Evolutionary conservation across 2,888 invertebrate species (phyloP).

Genomic region (Dexiosoma caninum): DNA sequence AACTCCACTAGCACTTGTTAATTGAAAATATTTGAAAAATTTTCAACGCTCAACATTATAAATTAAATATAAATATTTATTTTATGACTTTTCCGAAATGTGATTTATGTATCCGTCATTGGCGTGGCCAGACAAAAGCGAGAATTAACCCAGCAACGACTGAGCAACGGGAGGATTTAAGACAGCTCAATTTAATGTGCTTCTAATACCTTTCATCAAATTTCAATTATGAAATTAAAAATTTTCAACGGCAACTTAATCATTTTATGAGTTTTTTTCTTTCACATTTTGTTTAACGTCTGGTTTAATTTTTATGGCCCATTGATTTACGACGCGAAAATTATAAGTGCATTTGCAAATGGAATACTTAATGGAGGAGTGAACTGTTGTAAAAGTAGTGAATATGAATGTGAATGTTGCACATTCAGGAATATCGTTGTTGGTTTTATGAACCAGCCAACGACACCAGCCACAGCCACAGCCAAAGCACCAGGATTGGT

Average conservation of each 20-base stretch:
- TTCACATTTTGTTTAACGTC: conserved; percentile 4
- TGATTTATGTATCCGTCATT: conserved; percentile 65
- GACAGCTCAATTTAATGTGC: conserved; percentile 52
- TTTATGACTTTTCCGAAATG: conserved; percentile 46
- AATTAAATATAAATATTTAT: conserved; percentile 49
- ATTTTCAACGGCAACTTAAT: conserved; percentile 64
- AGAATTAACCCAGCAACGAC: not conserved
- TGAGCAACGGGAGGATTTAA: conserved; percentile 5
- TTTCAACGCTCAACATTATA: conserved; percentile 27
- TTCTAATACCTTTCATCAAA: conserved; percentile 63
- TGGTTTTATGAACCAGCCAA: conserved; percentile 6
- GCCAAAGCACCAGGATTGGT: conserved; percentile 17
- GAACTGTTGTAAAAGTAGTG: not conserved
- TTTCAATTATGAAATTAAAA: conserved; percentile 63
- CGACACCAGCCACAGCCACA: no score
- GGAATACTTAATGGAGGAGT: conserved; percentile 58
- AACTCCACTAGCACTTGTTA: conserved; percentile 40
- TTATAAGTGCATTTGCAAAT: conserved; percentile 69
- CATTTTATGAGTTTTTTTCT: conserved; percentile 53
- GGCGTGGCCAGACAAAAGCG: not conserved
- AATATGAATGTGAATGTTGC: not conserved
- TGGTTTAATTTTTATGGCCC: conserved; percentile 49
- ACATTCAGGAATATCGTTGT: not conserved
- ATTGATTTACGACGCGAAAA: conserved; percentile 73
- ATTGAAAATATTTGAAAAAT: conserved; percentile 33